These are phyloP conservation scores for Dicrurus megarhynchus DNA, from an alignment of 2,113 vertebrate species.

Conservation along the genomic window DNA sequence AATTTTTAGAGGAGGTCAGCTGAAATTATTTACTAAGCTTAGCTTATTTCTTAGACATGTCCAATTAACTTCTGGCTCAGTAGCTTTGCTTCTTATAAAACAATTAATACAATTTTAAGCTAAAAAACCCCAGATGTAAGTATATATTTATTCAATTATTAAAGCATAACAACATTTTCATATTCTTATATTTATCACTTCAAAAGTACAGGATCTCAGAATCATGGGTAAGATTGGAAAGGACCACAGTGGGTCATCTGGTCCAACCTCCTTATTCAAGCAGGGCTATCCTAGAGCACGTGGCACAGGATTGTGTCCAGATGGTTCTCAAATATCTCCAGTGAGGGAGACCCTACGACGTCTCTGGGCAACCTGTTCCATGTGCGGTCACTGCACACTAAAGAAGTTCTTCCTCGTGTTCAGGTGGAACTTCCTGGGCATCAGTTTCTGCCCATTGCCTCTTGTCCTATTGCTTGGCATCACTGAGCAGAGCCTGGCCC, in stretches of 20 bases:
- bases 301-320: too few species aligned
- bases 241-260: not conserved
- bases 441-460: fast-evolving
- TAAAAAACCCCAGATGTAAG: not conserved
- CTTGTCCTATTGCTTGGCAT: not conserved
- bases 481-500: not conserved
- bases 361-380: not conserved
- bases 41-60: not conserved
- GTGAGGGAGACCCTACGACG: fast-evolving
- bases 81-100: not conserved
- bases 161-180: not conserved
- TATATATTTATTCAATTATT: not conserved
- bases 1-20: not conserved
- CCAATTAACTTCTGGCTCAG: not conserved
- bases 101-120: not conserved
- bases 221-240: not conserved
- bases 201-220: not conserved
- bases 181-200: not conserved
- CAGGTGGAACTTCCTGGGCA: fast-evolving
- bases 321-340: not conserved
- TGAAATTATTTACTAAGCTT: not conserved
- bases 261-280: not conserved
- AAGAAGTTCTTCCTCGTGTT: not conserved
- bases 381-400: not conserved
- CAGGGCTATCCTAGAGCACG: not conserved